phyloP scores from a whole-genome alignment of 2,797 vertebrate species.

The Arvicola amphibius region DNA sequence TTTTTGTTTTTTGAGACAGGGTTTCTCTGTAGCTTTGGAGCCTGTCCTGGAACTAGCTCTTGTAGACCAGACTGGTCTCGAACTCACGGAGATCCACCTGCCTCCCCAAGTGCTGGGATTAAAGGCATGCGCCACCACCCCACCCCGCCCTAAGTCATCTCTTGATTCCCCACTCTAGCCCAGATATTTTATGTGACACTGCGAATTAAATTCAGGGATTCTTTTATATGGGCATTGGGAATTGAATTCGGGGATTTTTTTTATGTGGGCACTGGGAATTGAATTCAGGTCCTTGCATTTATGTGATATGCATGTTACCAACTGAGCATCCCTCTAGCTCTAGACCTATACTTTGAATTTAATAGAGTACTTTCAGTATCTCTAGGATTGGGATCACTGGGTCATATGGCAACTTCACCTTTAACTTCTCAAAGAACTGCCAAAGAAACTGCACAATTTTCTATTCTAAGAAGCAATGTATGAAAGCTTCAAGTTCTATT shows the following conservation, averaged over 20 bases:
- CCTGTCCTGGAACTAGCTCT: no score
- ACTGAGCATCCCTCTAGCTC: background rate
- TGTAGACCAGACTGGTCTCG: no score
- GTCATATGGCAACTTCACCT: background rate
- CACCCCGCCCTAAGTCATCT: background rate
- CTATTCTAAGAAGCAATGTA: background rate
- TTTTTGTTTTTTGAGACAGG: no score
- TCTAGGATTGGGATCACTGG: background rate
- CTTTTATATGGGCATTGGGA: no score
- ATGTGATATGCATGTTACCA: background rate
- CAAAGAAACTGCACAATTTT: background rate
- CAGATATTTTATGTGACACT: background rate
- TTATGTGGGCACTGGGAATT: background rate
- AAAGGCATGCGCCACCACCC: no score
- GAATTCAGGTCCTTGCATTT: background rate
- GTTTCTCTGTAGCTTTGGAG: no score
- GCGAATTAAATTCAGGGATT: no score
- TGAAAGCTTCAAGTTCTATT: background rate
- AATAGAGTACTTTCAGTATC: background rate
- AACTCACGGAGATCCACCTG: no score
- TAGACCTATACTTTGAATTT: background rate
- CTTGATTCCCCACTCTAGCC: background rate
- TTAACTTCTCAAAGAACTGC: background rate
- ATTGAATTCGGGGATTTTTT: no score
- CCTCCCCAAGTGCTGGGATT: no score